Base-by-base conservation (phyloP, 2,113 vertebrate genomes). In the Neogobius melanostomus region DNA sequence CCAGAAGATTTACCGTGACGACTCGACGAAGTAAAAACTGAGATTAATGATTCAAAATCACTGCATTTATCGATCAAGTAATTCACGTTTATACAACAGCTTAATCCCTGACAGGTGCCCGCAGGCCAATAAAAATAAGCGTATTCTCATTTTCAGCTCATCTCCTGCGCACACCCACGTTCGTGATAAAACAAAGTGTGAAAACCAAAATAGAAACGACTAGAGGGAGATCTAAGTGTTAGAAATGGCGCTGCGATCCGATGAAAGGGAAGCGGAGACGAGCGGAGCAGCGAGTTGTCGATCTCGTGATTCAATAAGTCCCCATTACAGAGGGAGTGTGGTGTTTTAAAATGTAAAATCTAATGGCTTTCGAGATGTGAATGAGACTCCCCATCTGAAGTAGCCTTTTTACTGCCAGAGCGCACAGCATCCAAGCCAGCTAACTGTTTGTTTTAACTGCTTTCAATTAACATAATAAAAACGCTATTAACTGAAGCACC, bases 131-230 rank as follows among this genome's bases (percentile, higher is more conserved):
- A 61, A 61, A 8, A 68, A 48, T 56, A 42, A 72, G 42, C 16
- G 47, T 28, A 16, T 5, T 16, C 28, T 61, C 7, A 48, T 48
- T n/a, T 59, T 46, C 56, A 69, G 42, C 69, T 66, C 17, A 67
- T 68, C 28, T 80, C 49, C 65, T 77, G 72, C 72, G 77, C 75
- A 79, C 69, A 50, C 57, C 59, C 69, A 72, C 72, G 49, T 8
- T 45, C 59, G 82, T 61, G 76, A 86, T 61, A 52, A 75, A 56
- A 3, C 16, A 59, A 74, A 82, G 71, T 43, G 59, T 52, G 54
- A 36, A 11, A 48, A 64, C 63, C 44, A 36, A 45, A 77, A 76
- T 64, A 50, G 17, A 72, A 11, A 61, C 10, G 61, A 14, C 36
- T 14, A 6, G 47, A 46, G n/a, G 79, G 62, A 67, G 70, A 77